phyloP scores from a whole-genome alignment of 2,113 vertebrate genomes.

The Progne subis region DNA sequence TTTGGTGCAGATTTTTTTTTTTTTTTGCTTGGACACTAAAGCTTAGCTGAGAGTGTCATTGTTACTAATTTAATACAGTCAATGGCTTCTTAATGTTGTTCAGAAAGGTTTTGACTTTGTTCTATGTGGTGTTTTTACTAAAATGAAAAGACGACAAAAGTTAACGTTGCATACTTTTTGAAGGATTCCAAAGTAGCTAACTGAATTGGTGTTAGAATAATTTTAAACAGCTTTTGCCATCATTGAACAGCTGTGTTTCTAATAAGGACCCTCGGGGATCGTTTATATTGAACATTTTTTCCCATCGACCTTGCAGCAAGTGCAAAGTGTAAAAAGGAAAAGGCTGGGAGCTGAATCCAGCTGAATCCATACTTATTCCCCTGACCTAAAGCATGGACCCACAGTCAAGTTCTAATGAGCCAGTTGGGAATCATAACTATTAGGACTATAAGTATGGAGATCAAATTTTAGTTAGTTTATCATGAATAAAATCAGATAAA shows the following conservation, averaged over 20 bases:
- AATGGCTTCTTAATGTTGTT: neutral
- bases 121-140: neutral
- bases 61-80: neutral
- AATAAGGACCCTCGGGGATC: neutral
- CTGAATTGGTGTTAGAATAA: neutral
- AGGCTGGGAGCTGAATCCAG: neutral
- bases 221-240: neutral
- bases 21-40: neutral
- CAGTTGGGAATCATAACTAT: neutral
- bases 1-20: neutral
- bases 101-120: neutral
- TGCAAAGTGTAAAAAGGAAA: neutral
- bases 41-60: neutral
- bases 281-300: neutral
- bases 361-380: neutral
- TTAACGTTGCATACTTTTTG: neutral
- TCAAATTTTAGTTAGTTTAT: neutral
- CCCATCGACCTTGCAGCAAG: neutral
- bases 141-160: neutral
- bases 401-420: neutral
- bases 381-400: neutral
- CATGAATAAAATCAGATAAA: neutral
- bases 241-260: slow-evolving; percentile 12
- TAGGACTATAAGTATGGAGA: neutral
- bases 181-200: neutral